Conservation (phyloP, 2,888 invertebrate species). For the Myathropa florea region DNA sequence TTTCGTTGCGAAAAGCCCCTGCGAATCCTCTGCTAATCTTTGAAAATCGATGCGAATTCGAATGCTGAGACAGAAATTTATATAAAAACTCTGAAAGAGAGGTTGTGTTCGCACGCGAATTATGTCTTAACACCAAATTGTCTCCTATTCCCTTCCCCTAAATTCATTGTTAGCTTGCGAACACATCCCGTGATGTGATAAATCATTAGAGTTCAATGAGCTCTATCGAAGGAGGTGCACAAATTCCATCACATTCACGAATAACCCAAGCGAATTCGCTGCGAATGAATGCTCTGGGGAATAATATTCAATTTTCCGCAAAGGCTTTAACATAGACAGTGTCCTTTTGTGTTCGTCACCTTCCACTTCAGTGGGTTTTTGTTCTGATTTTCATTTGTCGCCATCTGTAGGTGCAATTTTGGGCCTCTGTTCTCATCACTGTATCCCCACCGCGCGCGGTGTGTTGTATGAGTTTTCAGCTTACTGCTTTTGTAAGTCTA, state of each 20-base stretch:
- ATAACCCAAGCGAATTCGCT: background rate
- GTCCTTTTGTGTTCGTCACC: background rate
- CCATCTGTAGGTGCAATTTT: background rate
- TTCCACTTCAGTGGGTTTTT: background rate
- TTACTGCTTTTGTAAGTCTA: background rate
- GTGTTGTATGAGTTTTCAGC: background rate
- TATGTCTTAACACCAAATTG: too few relatives aligned
- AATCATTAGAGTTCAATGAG: background rate
- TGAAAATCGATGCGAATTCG: background rate
- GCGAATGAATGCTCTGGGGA: background rate
- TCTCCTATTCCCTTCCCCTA: too few relatives aligned
- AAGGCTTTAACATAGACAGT: background rate
- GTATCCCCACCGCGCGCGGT: background rate
- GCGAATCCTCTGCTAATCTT: background rate
- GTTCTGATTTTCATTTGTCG: background rate
- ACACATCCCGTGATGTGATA: background rate
- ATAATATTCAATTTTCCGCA: background rate
- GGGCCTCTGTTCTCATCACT: background rate
- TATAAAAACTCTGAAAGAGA: too few relatives aligned
- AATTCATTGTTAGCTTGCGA: background rate
- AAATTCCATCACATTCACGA: background rate
- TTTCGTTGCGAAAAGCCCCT: background rate
- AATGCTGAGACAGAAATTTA: background rate
- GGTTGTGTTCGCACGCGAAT: background rate
- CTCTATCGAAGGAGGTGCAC: background rate